Base-by-base conservation (phyloP, 2,113 vertebrate species). In the Jaculus jaculus region DNA sequence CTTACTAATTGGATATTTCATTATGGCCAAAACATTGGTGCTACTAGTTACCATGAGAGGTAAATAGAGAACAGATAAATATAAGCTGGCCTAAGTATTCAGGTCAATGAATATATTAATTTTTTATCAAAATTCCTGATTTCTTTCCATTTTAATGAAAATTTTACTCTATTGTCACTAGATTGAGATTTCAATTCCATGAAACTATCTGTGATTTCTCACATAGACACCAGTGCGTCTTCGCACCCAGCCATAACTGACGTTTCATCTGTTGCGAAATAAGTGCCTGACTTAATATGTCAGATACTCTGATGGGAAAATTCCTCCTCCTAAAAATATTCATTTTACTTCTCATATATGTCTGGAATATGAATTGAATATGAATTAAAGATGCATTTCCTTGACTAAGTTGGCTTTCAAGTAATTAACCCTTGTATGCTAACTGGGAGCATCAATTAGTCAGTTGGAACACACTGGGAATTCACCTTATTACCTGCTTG, bases 341-440 rank as follows among this genome's bases (percentile, higher is more conserved):
- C 9, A 66, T 77, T 86, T 92, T 34, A 47, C 5, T 65, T 24
- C 20, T 88, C 71, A 65, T 68, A 16, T 7, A 6, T 63, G 10
- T 18, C 10, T 51, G 10, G 84, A 92, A 81, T 87, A 39, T 54
- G 20, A 89, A 80, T 11, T 51, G 10, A 87, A 81, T 87, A 47
- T 61, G 20, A 89, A 80, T 69, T 74, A 21, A 26, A 92, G 34
- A 54, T 74, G 81, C 23, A 15, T 81, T 91, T 89, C 11, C 63
- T 93, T 93, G 68, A 58, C 21, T 75, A 60, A 24, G 5, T 26
- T 77, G 18, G 28, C 10, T 85, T 96, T 94, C 68, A 94, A 87
- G 37, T 78, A 74, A 79, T 74, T 87, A 90, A 81, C 73, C 30
- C 11, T 80, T 83, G 21, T 34, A 21, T 77, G 61, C 21, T 86